These are phyloP conservation scores for Hydractinia symbiolongicarpus DNA, from an alignment of 30 jellyfish, hydroid and myxozoan species.

Conservation along the genomic window DNA sequence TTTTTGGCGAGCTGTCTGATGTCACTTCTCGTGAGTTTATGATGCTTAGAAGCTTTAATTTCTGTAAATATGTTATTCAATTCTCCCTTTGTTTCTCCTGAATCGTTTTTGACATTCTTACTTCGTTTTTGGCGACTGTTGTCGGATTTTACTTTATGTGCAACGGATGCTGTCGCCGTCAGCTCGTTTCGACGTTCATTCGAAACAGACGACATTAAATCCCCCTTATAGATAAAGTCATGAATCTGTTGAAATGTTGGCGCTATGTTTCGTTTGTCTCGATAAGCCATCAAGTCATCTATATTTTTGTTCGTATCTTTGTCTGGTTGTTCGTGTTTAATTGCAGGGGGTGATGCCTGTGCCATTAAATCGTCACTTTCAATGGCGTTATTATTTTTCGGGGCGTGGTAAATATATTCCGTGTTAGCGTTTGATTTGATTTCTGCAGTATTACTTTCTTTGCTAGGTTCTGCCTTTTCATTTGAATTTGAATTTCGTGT, in stretches of 20 bases:
- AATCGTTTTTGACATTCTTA: neutral
- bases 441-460: too few relatives aligned
- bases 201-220: neutral
- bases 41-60: constrained; percentile 69
- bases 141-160: neutral
- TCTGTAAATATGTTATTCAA: constrained; percentile 63
- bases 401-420: neutral
- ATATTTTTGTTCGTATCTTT: neutral
- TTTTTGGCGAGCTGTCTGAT: constrained; percentile 82
- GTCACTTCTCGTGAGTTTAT: constrained; percentile 86
- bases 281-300: constrained; percentile 10
- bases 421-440: too few relatives aligned
- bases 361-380: neutral
- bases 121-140: neutral
- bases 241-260: constrained; percentile 8
- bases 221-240: neutral
- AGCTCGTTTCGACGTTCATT: constrained; percentile 30
- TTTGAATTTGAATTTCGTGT: too few relatives aligned
- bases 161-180: constrained; percentile 22
- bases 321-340: neutral
- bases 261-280: constrained; percentile 5
- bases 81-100: constrained; percentile 57
- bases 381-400: neutral
- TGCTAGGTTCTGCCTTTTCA: too few relatives aligned
- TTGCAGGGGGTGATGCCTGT: neutral